A percentile compares a stretch with the other conserved stretches of the same genome.
phyloP scores from a whole-genome alignment of 30 jellyfish, hydroid and myxozoan species.

The Hydractinia symbiolongicarpus region DNA sequence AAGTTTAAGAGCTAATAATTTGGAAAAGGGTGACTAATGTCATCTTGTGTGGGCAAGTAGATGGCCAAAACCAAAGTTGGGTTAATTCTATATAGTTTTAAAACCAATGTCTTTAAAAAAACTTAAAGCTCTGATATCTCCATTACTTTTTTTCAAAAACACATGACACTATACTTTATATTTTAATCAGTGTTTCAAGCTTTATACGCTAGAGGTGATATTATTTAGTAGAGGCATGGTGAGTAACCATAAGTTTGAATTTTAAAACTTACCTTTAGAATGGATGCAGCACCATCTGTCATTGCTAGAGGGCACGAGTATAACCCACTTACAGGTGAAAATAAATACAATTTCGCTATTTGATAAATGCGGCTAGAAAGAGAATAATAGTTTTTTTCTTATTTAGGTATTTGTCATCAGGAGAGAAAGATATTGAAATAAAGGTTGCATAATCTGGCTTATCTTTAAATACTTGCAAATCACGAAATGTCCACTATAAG shows the following conservation, averaged over 20 bases:
- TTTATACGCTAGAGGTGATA: not conserved
- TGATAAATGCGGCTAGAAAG: constrained; percentile 67
- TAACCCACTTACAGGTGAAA: constrained; percentile 73
- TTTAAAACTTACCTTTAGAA: constrained; percentile 31
- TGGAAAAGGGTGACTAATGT: no score
- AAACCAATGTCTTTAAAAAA: no score
- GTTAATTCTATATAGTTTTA: no score
- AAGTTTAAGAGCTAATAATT: no score
- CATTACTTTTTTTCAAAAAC: no score
- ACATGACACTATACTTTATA: no score
- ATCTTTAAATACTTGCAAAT: not conserved
- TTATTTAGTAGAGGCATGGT: not conserved
- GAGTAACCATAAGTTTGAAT: no score
- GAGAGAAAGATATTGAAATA: not conserved
- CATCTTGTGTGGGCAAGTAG: no score
- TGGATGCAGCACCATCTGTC: constrained; percentile 98
- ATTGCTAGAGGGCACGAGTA: constrained; percentile 93
- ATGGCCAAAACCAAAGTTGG: no score
- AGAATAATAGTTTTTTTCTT: not conserved
- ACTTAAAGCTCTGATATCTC: no score
- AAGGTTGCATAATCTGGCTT: not conserved
- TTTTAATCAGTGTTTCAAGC: not conserved
- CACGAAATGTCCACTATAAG: no score
- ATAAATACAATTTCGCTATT: constrained; percentile 64
- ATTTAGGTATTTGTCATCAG: not conserved